phyloP scores from a whole-genome alignment of 1,140 invertebrate species.

The Caenorhabditis briggsae region DNA sequence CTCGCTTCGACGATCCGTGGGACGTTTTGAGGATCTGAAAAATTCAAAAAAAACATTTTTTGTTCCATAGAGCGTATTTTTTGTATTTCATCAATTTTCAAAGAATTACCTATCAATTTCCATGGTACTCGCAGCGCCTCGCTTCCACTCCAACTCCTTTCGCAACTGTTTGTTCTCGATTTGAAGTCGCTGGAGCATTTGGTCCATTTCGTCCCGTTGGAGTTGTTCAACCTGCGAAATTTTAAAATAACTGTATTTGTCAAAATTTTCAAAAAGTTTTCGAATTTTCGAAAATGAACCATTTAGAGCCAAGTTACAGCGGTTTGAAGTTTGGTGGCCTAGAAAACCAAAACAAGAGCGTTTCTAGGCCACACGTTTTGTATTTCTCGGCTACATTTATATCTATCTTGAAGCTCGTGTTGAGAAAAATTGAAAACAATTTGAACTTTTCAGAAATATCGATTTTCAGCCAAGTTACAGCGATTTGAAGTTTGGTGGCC shows the following conservation, averaged over 20 bases:
- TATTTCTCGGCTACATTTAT: no score
- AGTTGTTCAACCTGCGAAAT: conserved; percentile 72
- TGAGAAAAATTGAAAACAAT: no score
- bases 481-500: no score
- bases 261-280: no score
- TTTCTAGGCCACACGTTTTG: no score
- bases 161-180: conserved; percentile 72
- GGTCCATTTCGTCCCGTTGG: conserved; percentile 77
- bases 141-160: conserved; percentile 67
- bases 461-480: no score
- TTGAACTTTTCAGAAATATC: no score
- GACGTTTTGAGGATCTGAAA: conserved; percentile 16
- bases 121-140: conserved; percentile 67
- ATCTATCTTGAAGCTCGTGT: no score
- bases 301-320: no score
- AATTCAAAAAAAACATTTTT: background rate
- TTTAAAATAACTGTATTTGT: background rate
- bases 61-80: background rate
- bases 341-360: no score
- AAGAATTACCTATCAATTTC: conserved; percentile 65
- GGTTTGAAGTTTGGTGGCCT: no score
- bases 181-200: conserved; percentile 75
- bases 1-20: conserved; percentile 7
- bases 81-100: background rate
- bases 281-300: no score